Percentiles rank a stretch among this genome's conserved stretches.
These are phyloP conservation scores for Urocolius indicus DNA, from an alignment of 2,113 vertebrate genomes.

Conservation along the genomic window DNA sequence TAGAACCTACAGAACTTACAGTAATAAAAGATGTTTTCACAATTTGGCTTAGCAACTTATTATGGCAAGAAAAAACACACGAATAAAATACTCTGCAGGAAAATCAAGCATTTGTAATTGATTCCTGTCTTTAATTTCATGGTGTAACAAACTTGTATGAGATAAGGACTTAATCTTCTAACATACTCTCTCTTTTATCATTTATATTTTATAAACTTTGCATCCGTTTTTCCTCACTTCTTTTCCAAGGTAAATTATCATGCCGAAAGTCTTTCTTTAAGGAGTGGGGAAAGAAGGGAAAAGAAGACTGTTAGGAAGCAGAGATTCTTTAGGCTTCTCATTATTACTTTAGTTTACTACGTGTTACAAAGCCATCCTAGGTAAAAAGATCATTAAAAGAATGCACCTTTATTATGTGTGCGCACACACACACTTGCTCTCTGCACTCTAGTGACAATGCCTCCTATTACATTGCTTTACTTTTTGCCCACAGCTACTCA, in stretches of 20 bases:
- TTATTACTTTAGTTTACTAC: neutral
- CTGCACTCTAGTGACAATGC: neutral
- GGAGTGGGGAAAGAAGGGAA: fast-evolving
- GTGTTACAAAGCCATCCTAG: neutral
- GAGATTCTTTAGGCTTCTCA: neutral
- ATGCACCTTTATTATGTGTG: neutral
- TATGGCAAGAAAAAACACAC: neutral
- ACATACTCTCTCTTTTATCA: neutral
- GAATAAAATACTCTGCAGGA: neutral
- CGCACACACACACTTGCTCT: neutral
- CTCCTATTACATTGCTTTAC: neutral
- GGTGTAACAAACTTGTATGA: neutral
- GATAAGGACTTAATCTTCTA: neutral
- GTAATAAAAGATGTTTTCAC: neutral
- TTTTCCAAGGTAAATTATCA: neutral
- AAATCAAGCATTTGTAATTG: neutral
- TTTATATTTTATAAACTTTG: neutral
- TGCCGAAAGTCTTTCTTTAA: neutral
- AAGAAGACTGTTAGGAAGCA: neutral
- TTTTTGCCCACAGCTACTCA: neutral
- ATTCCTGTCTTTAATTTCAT: neutral
- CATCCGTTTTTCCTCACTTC: neutral
- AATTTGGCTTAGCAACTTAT: neutral
- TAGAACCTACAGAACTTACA: neutral
- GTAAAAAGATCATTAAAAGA: neutral